Conservation (phyloP, 2,888 invertebrate genomes). For the Cerastis rubricosa region DNA sequence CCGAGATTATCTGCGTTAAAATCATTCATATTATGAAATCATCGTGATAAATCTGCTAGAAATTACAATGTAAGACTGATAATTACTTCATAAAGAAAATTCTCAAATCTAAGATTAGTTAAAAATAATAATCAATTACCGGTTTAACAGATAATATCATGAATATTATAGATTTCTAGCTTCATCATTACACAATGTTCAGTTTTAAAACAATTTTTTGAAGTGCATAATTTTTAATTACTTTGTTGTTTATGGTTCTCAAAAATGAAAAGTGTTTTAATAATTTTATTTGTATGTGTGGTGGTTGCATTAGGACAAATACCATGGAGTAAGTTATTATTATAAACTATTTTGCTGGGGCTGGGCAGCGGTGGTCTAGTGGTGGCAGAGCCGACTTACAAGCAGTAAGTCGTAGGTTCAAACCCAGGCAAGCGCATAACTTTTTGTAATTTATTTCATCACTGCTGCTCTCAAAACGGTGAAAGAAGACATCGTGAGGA, state of each 20-base stretch:
- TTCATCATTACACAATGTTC: not conserved
- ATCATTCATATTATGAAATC: not conserved
- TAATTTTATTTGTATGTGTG: constrained; percentile 31
- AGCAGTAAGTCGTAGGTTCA: too few relatives aligned
- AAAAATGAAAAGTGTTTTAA: constrained; percentile 24
- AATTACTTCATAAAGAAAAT: constrained; percentile 1
- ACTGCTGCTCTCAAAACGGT: too few relatives aligned
- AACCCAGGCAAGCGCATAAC: too few relatives aligned
- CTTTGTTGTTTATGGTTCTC: not conserved
- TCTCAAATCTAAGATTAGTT: constrained; percentile 16
- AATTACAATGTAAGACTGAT: constrained; percentile 28
- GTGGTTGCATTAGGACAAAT: constrained; percentile 20
- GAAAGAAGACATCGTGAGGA: too few relatives aligned
- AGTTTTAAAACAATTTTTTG: not conserved
- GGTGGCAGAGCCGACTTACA: too few relatives aligned
- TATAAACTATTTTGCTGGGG: not conserved
- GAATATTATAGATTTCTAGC: not conserved
- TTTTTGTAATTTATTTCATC: too few relatives aligned
- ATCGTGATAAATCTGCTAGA: not conserved
- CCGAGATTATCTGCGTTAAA: not conserved
- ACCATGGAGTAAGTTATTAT: constrained; percentile 43
- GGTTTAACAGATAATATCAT: constrained; percentile 19
- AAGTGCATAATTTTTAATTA: not conserved
- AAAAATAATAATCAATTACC: constrained; percentile 7
- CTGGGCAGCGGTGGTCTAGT: too few relatives aligned